phyloP scores from a whole-genome alignment of 2,888 invertebrate species.

The Yponomeuta malinellus region DNA sequence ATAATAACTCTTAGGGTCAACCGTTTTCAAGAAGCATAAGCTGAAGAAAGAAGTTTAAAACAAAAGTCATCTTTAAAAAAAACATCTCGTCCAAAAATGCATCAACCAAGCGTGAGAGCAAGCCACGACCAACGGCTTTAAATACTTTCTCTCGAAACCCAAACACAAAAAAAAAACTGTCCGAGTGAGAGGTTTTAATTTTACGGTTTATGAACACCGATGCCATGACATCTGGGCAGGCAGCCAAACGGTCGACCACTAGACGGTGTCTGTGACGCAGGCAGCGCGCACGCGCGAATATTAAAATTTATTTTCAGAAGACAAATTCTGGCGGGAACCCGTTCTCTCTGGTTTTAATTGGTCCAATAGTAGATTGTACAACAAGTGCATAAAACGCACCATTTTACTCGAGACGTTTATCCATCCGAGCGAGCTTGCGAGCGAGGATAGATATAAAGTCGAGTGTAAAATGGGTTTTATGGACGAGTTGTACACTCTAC shows the following conservation, averaged over 20 bases:
- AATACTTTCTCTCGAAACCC: conserved; percentile 1
- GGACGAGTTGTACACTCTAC: no score
- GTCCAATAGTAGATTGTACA: no score
- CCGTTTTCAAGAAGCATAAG: no score
- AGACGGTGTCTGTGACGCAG: conserved; percentile 8
- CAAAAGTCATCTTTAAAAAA: no score
- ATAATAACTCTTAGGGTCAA: no score
- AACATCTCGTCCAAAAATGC: neutral
- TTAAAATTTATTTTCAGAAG: conserved; percentile 1
- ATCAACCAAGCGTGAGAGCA: neutral
- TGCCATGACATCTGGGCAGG: neutral
- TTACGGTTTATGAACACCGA: conserved; percentile 3
- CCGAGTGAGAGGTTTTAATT: neutral
- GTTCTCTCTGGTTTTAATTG: no score
- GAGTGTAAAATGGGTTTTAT: no score
- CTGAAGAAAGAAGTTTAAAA: no score
- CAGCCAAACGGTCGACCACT: conserved; percentile 5
- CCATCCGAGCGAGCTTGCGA: no score
- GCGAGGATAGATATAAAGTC: no score
- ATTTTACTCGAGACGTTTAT: no score
- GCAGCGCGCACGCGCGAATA: neutral
- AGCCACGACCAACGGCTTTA: neutral
- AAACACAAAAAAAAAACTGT: neutral
- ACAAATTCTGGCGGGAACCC: neutral
- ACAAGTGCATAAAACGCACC: no score